Conservation (phyloP, 1,140 invertebrate species). For the Drosophila bifasciata region DNA sequence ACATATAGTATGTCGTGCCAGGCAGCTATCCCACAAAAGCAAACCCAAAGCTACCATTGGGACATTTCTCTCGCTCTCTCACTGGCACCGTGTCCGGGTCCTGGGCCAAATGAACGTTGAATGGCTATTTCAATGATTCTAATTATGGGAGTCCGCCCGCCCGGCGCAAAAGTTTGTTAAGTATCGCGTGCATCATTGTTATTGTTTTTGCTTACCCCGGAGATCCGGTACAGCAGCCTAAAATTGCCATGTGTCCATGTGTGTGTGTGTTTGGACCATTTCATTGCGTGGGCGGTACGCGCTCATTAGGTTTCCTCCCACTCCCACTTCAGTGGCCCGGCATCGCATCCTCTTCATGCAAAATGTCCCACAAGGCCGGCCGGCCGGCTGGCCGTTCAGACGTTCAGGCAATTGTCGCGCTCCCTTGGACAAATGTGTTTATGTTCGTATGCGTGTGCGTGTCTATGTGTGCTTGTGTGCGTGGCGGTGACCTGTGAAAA, state of each 20-base stretch:
- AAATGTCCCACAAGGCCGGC: constrained; percentile 69
- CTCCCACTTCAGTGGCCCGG: constrained; percentile 2
- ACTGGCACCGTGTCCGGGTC: constrained; percentile 10
- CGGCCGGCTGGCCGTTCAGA: no score
- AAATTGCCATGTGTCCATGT: constrained; percentile 20
- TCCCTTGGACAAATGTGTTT: constrained; percentile 3
- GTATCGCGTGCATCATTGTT: constrained; percentile 80
- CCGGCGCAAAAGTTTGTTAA: constrained; percentile 73
- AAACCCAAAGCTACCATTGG: constrained; percentile 23
- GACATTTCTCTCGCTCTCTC: constrained; percentile 41
- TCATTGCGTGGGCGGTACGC: constrained; percentile 64
- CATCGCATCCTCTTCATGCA: constrained; percentile 40
- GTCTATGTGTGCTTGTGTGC: constrained; percentile 12
- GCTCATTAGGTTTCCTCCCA: constrained; percentile 67
- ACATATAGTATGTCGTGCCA: constrained; percentile 51
- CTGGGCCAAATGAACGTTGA: constrained; percentile 59
- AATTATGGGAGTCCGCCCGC: constrained; percentile 65
- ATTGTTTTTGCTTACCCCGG: constrained; percentile 55
- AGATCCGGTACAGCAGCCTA: constrained; percentile 8
- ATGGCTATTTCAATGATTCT: constrained; percentile 78
- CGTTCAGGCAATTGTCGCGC: constrained; percentile 60
- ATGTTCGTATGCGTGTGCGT: background rate
- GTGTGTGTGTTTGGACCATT: constrained; percentile 48
- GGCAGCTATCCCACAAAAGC: constrained; percentile 34
- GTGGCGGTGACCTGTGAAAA: constrained; percentile 62